These are phyloP conservation scores for Pipistrellus nathusii DNA, from an alignment of 2,797 vertebrate species.

Conservation along the genomic window DNA sequence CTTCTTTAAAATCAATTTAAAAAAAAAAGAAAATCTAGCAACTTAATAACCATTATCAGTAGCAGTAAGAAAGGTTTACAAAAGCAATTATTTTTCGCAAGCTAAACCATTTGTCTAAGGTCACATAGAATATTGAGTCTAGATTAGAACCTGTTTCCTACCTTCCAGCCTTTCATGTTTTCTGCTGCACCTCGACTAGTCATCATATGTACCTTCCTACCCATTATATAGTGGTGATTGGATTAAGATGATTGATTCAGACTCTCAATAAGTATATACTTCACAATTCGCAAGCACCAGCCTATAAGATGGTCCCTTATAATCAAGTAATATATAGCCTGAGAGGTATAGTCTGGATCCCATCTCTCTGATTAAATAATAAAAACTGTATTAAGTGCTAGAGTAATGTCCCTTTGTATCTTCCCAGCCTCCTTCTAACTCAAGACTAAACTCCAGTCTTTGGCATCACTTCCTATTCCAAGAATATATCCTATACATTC, in stretches of 20 bases:
- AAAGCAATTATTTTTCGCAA: constrained; percentile 21
- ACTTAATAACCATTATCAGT: not conserved
- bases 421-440: not conserved
- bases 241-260: not conserved
- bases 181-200: not conserved
- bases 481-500: not conserved
- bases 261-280: not conserved
- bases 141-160: not conserved
- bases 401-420: not conserved
- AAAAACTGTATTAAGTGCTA: not conserved
- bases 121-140: not conserved
- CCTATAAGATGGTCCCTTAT: not conserved
- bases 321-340: not conserved
- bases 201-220: not conserved
- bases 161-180: not conserved
- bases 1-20: too few species aligned
- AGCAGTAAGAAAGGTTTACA: not conserved
- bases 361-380: not conserved
- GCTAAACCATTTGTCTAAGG: not conserved
- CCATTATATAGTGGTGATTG: not conserved
- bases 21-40: not conserved
- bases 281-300: not conserved
- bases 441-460: not conserved
- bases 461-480: not conserved
- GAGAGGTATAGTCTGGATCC: not conserved